Conservation (phyloP, 2,113 vertebrate genomes). For the Lagopus muta region DNA sequence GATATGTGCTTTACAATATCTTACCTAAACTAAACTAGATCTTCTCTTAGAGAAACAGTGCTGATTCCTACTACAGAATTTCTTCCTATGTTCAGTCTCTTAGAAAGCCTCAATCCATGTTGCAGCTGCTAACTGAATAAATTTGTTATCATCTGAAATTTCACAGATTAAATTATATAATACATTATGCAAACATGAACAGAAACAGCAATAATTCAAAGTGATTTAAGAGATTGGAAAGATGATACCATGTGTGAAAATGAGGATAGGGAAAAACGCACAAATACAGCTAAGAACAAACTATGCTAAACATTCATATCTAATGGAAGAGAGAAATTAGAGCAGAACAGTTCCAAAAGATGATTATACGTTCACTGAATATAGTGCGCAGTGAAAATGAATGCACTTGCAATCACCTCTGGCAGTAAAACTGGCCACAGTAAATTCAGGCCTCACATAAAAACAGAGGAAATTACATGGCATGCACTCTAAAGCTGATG, state of each 20-base stretch:
- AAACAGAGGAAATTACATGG: constrained; percentile 35
- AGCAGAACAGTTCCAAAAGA: not conserved
- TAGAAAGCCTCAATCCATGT: not conserved
- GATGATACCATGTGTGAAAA: not conserved
- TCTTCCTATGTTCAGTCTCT: not conserved
- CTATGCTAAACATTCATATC: not conserved
- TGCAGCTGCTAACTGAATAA: not conserved
- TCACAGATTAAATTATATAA: not conserved
- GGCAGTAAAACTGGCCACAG: constrained; percentile 19
- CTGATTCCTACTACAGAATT: not conserved
- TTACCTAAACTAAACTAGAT: not conserved
- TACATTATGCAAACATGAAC: not conserved
- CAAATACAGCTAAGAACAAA: not conserved
- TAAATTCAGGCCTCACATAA: constrained; percentile 23
- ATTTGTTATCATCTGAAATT: not conserved
- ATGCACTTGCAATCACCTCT: not conserved
- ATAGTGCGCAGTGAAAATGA: not conserved
- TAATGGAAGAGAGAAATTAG: not conserved
- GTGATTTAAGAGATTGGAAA: constrained; percentile 1
- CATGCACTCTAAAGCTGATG: constrained; percentile 10
- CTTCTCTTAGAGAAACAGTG: not conserved
- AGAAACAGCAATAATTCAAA: constrained; percentile 15
- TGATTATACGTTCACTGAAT: not conserved
- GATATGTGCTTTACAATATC: not conserved
- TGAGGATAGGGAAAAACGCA: not conserved